Percentiles rank a stretch among this genome's conserved stretches.
Conservation (phyloP, 2,888 invertebrate genomes). For the Microctonus hyperodae region DNA sequence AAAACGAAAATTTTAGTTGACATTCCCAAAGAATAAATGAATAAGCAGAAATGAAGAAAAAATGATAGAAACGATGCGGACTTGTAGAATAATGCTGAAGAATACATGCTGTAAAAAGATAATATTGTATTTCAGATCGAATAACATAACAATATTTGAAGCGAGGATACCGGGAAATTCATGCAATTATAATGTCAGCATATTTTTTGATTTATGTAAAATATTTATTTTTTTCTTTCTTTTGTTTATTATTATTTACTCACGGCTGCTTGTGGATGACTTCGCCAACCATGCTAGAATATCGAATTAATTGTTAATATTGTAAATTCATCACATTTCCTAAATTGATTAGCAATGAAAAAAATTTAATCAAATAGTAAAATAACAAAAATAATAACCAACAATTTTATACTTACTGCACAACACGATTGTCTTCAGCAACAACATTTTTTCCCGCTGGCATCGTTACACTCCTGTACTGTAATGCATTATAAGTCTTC, state of each 20-base stretch:
- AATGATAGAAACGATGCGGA: background rate
- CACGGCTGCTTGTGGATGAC: constrained; percentile 78
- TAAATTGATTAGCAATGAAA: too few species aligned
- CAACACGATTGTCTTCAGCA: constrained; percentile 75
- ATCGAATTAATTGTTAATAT: constrained; percentile 44
- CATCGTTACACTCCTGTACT: constrained; percentile 85
- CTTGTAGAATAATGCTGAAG: background rate
- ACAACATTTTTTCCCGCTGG: constrained; percentile 73
- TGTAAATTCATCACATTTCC: background rate
- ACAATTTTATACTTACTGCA: constrained; percentile 72
- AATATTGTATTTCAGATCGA: background rate
- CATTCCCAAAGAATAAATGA: constrained; percentile 8
- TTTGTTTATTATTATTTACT: constrained; percentile 61
- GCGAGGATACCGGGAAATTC: constrained; percentile 23
- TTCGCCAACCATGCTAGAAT: constrained; percentile 73
- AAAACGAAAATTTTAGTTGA: background rate
- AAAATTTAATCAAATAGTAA: background rate
- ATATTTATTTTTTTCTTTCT: constrained; percentile 12
- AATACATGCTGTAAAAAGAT: constrained; percentile 2
- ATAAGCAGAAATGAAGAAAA: background rate
- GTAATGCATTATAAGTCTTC: constrained; percentile 85
- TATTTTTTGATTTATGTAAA: background rate
- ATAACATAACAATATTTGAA: background rate
- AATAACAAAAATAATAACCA: background rate
- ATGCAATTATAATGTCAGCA: constrained; percentile 27